Evolutionary conservation across 92 coral and sea anemone species (phyloP).

Genomic region (Pocillopora grandis): DNA sequence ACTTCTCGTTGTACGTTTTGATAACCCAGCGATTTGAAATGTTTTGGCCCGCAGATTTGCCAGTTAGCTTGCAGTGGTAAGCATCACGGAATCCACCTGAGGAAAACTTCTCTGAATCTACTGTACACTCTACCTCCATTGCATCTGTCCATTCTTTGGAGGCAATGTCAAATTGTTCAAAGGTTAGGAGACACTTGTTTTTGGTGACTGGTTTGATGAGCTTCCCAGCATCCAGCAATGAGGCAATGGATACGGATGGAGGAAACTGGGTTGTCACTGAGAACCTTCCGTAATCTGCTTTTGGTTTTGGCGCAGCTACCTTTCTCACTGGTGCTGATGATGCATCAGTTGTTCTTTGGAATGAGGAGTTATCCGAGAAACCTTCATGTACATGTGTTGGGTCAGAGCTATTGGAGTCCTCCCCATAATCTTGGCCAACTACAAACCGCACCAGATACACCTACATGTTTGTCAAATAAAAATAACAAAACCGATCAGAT

Average conservation of each 20-base stretch:
- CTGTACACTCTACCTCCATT: slow-evolving; percentile 38
- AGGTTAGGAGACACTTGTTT: slow-evolving; percentile 42
- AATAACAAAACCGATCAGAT: too few relatives aligned
- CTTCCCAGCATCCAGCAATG: slow-evolving; percentile 68
- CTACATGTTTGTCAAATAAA: too few relatives aligned
- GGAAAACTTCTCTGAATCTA: slow-evolving; percentile 61
- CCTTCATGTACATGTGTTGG: slow-evolving; percentile 22
- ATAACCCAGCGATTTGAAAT: slow-evolving; percentile 48
- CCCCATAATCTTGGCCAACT: slow-evolving; percentile 32
- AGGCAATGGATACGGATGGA: slow-evolving; percentile 65
- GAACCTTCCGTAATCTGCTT: slow-evolving; percentile 28
- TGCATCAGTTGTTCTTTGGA: slow-evolving; percentile 9
- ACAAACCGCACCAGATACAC: slow-evolving; percentile 45
- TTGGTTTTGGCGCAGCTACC: slow-evolving; percentile 16
- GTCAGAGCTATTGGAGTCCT: slow-evolving; percentile 29
- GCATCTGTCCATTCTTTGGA: slow-evolving; percentile 60
- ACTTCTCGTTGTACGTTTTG: slow-evolving; percentile 49
- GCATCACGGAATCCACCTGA: slow-evolving; percentile 63
- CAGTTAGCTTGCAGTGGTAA: slow-evolving; percentile 24
- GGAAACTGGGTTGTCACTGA: slow-evolving; percentile 48
- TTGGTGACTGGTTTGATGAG: slow-evolving; percentile 59
- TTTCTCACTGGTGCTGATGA: slow-evolving; percentile 31
- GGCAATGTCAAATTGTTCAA: slow-evolving; percentile 65
- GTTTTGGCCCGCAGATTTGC: slow-evolving; percentile 18
- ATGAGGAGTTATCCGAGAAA: slow-evolving; percentile 10